Evolutionary conservation across 1,140 invertebrate genomes (phyloP).

Genomic region (Adoxophyes honmai): DNA sequence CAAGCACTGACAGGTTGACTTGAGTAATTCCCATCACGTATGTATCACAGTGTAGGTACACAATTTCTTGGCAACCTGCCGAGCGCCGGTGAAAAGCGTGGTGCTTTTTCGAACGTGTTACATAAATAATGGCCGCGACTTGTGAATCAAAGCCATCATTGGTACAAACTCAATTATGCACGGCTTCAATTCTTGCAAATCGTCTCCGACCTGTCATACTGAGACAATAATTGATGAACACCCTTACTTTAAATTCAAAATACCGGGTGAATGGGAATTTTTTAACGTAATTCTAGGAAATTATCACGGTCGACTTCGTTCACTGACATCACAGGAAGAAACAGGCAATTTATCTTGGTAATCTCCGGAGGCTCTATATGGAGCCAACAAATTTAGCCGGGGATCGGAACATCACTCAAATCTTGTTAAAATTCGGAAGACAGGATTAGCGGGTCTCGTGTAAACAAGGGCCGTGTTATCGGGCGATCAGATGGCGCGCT

Average conservation of each 20-base stretch:
- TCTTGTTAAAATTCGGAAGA: conserved; percentile 56
- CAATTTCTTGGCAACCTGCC: conserved; percentile 6
- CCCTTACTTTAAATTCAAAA: background rate
- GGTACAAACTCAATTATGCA: background rate
- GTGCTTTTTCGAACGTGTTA: conserved; percentile 3
- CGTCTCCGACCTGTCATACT: background rate
- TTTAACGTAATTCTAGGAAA: conserved; percentile 9
- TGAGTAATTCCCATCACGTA: conserved; percentile 13
- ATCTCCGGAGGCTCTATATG: conserved; percentile 18
- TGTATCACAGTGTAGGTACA: conserved; percentile 8
- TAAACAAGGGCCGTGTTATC: conserved; percentile 58
- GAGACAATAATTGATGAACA: background rate
- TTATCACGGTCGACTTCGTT: conserved; percentile 6
- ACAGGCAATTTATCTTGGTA: conserved; percentile 26
- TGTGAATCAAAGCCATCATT: background rate
- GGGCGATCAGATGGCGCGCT: conserved; percentile 46
- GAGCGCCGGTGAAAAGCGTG: conserved; percentile 2
- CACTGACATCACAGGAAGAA: conserved; percentile 3
- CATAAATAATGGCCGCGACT: background rate
- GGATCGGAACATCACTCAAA: conserved; percentile 41
- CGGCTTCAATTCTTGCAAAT: background rate
- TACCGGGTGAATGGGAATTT: background rate
- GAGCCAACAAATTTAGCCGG: conserved; percentile 21
- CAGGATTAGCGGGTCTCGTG: conserved; percentile 52
- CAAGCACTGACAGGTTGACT: background rate